Percentiles rank a stretch among this genome's conserved stretches.
phyloP scores from a whole-genome alignment of 2,797 vertebrate genomes.

The Liparis tanakae region DNA sequence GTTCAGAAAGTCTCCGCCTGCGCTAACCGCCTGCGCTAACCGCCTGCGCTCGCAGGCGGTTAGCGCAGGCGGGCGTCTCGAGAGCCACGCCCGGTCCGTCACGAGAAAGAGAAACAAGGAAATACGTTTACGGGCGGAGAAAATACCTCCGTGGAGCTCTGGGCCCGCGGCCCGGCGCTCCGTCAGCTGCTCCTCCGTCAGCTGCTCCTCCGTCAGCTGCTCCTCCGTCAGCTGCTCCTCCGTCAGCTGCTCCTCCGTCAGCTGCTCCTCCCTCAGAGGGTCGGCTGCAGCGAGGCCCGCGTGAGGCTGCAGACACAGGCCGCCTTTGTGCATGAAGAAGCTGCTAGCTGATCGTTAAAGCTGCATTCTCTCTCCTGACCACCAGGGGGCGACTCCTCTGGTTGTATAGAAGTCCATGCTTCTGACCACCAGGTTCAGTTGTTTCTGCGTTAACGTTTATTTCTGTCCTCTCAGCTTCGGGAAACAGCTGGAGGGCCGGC shows the following conservation, averaged over 20 bases:
- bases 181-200: slow-evolving; percentile 47
- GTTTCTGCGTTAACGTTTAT: slow-evolving; percentile 23
- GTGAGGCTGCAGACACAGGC: slow-evolving; percentile 30
- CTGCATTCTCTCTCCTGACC: neutral
- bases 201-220: no score
- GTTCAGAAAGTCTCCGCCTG: no score
- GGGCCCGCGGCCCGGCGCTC: slow-evolving; percentile 13
- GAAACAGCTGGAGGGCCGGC: slow-evolving; percentile 94
- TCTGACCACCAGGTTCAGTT: neutral
- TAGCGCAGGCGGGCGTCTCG: no score
- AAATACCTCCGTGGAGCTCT: no score
- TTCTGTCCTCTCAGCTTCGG: slow-evolving; percentile 88
- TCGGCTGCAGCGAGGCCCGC: neutral
- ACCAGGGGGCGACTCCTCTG: no score
- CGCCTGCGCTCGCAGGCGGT: no score
- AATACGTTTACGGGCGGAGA: no score
- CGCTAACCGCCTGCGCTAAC: no score
- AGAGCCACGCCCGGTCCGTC: no score
- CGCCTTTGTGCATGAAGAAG: slow-evolving; percentile 9
- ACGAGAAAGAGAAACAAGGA: no score
- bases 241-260: slow-evolving; percentile 51
- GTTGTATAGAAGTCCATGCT: neutral
- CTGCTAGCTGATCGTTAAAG: neutral
- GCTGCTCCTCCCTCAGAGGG: slow-evolving; percentile 5
- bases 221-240: neutral